Evolutionary conservation across 2,113 vertebrate species (phyloP).

Genomic region (Prunella fulvescens): DNA sequence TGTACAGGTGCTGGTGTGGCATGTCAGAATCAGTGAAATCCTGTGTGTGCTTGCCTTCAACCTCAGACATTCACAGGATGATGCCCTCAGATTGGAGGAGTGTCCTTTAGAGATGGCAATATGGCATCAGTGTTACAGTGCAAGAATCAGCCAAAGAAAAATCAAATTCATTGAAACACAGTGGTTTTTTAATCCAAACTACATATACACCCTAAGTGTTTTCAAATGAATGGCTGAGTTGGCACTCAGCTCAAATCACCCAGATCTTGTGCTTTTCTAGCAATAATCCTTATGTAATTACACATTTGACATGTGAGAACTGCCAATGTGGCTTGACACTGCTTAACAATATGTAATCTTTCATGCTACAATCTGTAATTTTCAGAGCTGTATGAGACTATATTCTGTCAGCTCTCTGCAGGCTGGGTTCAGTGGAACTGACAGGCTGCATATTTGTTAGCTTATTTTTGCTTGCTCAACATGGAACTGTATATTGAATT

Average conservation of each 20-base stretch:
- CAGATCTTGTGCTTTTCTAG: conserved; percentile 47
- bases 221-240: conserved; percentile 27
- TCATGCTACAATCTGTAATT: conserved; percentile 46
- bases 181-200: background rate
- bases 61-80: background rate
- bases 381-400: conserved; percentile 13
- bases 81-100: background rate
- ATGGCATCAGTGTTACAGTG: background rate
- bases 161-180: background rate
- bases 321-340: conserved; percentile 27
- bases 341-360: conserved; percentile 50
- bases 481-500: background rate
- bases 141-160: background rate
- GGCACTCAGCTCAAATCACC: background rate
- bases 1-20: background rate
- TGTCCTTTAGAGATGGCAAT: background rate
- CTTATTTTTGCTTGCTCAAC: conserved; percentile 50
- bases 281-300: conserved; percentile 46
- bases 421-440: conserved; percentile 7
- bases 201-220: background rate
- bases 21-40: background rate
- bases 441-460: conserved; percentile 48
- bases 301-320: conserved; percentile 44
- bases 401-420: conserved; percentile 18
- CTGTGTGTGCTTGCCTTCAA: background rate